These are phyloP conservation scores for Drosophila leonis DNA, from an alignment of 2,888 invertebrate genomes.

Conservation along the genomic window DNA sequence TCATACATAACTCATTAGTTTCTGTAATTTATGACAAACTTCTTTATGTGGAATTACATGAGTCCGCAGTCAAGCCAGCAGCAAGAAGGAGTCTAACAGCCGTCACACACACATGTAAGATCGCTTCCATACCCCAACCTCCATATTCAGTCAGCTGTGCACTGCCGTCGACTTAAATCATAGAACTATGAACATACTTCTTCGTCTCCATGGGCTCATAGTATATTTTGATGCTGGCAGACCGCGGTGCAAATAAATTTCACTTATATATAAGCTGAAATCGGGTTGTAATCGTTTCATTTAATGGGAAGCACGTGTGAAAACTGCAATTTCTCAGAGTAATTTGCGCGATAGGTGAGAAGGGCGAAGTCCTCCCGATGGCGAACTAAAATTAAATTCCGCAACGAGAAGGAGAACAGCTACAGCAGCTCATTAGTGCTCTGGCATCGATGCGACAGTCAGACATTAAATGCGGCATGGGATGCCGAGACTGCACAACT, in stretches of 20 bases:
- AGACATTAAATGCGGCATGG: conserved; percentile 37
- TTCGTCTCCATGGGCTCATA: conserved; percentile 19
- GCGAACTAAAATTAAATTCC: conserved; percentile 8
- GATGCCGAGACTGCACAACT: conserved; percentile 12
- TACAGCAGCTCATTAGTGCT: conserved; percentile 73
- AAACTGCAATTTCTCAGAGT: conserved; percentile 70
- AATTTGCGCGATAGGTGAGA: conserved; percentile 19
- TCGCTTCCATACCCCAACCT: conserved; percentile 1
- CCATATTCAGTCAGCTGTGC: conserved; percentile 20
- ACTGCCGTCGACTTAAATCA: conserved; percentile 61
- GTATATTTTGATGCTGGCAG: conserved; percentile 31
- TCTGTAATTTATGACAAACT: conserved; percentile 80
- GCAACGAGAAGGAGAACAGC: background rate
- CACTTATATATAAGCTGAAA: conserved; percentile 79
- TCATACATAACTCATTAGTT: conserved; percentile 76
- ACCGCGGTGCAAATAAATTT: conserved; percentile 79
- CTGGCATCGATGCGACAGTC: conserved; percentile 53
- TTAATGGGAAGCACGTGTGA: conserved; percentile 84
- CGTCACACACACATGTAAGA: conserved; percentile 47
- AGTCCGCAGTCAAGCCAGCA: conserved; percentile 18
- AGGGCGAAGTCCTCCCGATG: conserved; percentile 8
- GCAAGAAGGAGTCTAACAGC: conserved; percentile 30
- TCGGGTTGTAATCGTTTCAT: conserved; percentile 80
- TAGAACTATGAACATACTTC: conserved; percentile 58
- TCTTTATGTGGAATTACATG: conserved; percentile 72